These are phyloP conservation scores for Micropoecilia bifurca DNA, from an alignment of 2,797 vertebrate species.

Conservation along the genomic window DNA sequence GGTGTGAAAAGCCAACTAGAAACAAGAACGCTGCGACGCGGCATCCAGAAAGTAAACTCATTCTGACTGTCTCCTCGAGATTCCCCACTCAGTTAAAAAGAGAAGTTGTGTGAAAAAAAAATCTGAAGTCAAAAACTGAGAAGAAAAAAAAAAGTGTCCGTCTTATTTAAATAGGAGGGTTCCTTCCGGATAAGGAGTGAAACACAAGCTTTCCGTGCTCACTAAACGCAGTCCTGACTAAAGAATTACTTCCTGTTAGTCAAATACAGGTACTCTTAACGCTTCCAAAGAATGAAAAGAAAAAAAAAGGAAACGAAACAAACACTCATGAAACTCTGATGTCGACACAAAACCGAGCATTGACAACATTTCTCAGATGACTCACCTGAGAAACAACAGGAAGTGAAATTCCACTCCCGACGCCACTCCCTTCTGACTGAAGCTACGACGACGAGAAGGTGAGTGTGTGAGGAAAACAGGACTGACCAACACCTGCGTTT, in stretches of 20 bases:
- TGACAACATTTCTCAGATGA: slow-evolving; percentile 67
- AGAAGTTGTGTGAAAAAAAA: not conserved
- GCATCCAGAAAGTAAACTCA: slow-evolving; percentile 27
- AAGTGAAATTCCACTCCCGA: slow-evolving; percentile 83
- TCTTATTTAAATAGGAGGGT: not conserved
- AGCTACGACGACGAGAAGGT: not conserved
- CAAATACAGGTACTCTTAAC: not conserved
- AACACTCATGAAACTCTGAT: slow-evolving; percentile 12
- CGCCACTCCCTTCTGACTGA: slow-evolving; percentile 64
- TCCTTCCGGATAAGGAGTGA: not conserved
- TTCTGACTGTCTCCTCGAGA: slow-evolving; percentile 13
- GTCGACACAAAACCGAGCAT: slow-evolving; percentile 16
- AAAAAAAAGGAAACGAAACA: not conserved
- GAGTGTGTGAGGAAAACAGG: not conserved
- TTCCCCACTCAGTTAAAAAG: slow-evolving; percentile 3
- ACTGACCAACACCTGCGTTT: not conserved
- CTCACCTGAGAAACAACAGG: slow-evolving; percentile 79
- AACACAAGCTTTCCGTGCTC: not conserved
- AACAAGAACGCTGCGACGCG: slow-evolving; percentile 56
- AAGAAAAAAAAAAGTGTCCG: not conserved
- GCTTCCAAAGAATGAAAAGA: not conserved
- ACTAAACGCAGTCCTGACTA: not conserved
- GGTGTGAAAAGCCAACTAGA: not conserved
- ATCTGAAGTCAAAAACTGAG: not conserved
- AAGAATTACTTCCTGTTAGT: not conserved